These are phyloP conservation scores for Eristalinus sepulchralis DNA, from an alignment of 2,888 invertebrate species.

Conservation along the genomic window DNA sequence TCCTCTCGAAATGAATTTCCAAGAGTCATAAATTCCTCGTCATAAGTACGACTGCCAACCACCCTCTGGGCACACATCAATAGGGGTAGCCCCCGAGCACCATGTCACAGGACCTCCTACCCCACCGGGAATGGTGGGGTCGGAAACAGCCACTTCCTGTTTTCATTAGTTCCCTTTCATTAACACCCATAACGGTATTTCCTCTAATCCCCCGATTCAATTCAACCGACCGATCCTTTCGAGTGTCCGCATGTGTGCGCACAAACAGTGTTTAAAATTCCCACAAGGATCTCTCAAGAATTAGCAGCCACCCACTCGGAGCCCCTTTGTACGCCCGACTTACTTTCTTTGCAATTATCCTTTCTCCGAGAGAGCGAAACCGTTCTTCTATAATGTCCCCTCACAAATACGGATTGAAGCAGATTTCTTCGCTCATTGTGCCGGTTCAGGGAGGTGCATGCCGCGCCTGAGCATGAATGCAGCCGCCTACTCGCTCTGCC, in stretches of 20 bases:
- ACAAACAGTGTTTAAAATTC: constrained; percentile 9
- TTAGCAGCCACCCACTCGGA: neutral
- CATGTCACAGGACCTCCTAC: neutral
- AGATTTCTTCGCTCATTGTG: constrained; percentile 2
- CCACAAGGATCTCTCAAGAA: constrained; percentile 2
- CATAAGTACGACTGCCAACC: neutral
- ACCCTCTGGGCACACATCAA: neutral
- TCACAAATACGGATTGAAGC: neutral
- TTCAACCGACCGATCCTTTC: constrained; percentile 38
- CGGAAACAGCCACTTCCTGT: neutral
- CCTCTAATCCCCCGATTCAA: constrained; percentile 54
- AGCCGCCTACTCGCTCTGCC: neutral
- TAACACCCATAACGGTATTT: constrained; percentile 55
- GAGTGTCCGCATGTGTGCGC: constrained; percentile 6
- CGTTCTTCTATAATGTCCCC: neutral
- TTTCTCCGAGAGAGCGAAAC: neutral
- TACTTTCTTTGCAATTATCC: constrained; percentile 12
- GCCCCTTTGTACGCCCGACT: neutral
- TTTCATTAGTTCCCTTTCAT: constrained; percentile 29
- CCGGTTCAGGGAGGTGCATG: neutral
- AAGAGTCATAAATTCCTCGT: neutral
- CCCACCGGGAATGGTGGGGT: neutral
- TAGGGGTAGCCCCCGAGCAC: neutral
- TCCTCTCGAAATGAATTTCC: neutral
- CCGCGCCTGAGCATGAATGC: neutral